Conservation (phyloP, 2,797 vertebrate genomes). For the Sebastes nivosus region DNA sequence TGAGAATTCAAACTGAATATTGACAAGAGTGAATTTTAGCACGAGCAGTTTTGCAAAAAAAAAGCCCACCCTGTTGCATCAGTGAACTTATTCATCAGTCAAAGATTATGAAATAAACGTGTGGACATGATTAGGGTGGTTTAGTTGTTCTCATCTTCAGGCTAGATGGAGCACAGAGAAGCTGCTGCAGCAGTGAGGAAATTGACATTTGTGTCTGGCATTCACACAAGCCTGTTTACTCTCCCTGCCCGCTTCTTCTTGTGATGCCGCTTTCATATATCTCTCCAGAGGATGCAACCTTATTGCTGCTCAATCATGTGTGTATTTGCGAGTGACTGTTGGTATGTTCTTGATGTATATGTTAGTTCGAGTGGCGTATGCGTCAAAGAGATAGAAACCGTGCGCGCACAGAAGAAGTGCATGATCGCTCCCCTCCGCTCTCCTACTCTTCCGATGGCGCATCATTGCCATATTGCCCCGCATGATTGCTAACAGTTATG, state of each 20-base stretch:
- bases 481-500: conserved; percentile 68
- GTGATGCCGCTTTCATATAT: conserved; percentile 12
- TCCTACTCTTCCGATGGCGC: conserved; percentile 17
- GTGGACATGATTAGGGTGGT: not conserved
- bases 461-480: conserved; percentile 58
- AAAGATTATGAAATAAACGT: not conserved
- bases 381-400: conserved; percentile 34
- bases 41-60: not conserved
- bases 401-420: not conserved
- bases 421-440: conserved; percentile 20
- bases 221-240: conserved; percentile 10
- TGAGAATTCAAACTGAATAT: not conserved
- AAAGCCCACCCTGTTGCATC: not conserved
- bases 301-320: conserved; percentile 29
- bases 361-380: conserved; percentile 7
- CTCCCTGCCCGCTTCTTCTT: not conserved
- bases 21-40: not conserved
- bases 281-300: conserved; percentile 9
- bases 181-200: conserved; percentile 24
- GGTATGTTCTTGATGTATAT: conserved; percentile 21
- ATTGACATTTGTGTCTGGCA: conserved; percentile 43
- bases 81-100: not conserved
- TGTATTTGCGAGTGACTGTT: conserved; percentile 1
- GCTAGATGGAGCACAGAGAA: not conserved
- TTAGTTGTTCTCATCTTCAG: not conserved